Percentiles rank a stretch among this genome's conserved stretches.
phyloP scores from a whole-genome alignment of 64 coral and sea anemone species.

The Montipora foliosa region DNA sequence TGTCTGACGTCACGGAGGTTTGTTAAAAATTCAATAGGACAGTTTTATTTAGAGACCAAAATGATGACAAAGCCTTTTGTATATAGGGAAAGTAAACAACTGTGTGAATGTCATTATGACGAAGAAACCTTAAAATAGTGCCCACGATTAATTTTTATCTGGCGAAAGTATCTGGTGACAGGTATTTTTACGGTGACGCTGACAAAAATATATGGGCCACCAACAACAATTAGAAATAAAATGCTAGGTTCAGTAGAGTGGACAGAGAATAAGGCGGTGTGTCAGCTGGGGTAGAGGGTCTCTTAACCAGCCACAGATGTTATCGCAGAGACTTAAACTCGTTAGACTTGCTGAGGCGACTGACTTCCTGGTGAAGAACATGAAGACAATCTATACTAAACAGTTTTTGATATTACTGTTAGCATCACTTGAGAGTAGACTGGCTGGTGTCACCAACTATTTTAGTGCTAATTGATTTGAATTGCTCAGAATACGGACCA shows the following conservation, averaged over 20 bases:
- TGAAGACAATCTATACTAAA: background rate
- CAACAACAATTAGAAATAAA: background rate
- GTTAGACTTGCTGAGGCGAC: background rate
- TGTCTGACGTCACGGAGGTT: background rate
- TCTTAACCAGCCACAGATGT: too few species aligned
- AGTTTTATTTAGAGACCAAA: background rate
- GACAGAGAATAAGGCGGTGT: background rate
- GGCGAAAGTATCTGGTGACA: too few species aligned
- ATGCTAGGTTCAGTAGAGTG: background rate
- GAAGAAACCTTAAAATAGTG: background rate
- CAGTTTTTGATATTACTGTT: constrained; percentile 7
- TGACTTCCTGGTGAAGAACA: background rate
- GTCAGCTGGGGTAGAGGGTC: too few species aligned
- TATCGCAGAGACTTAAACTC: too few species aligned
- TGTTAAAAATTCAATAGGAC: background rate
- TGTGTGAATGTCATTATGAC: background rate
- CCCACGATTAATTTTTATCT: too few species aligned
- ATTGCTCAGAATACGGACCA: constrained; percentile 6
- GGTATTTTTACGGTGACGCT: too few species aligned
- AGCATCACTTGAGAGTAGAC: background rate
- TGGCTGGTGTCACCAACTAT: constrained; percentile 4
- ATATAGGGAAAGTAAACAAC: background rate
- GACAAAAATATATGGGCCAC: background rate
- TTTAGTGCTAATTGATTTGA: constrained; percentile 21
- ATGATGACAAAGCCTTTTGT: background rate